Conservation (phyloP, 1,140 invertebrate species). For the Drosophila pallidifrons region DNA sequence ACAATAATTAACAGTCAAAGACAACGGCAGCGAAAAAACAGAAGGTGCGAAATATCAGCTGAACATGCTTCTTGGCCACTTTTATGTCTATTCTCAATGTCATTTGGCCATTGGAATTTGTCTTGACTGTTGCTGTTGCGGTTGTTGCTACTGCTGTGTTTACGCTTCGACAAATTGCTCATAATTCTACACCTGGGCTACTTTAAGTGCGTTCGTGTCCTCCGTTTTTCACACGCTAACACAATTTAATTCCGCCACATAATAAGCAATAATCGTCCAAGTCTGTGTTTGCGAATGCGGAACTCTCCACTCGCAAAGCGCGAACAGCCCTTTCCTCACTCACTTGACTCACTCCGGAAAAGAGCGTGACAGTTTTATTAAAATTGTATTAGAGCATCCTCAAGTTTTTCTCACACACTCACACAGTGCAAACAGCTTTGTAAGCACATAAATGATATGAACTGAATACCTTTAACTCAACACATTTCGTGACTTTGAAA, state of each 20-base stretch:
- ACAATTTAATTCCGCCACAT: constrained; percentile 42
- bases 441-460: constrained; percentile 16
- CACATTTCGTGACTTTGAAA: not conserved
- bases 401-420: constrained; percentile 31
- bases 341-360: not conserved
- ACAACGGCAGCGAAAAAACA: constrained; percentile 25
- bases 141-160: constrained; percentile 3
- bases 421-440: constrained; percentile 19
- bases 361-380: constrained; percentile 45
- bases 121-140: not conserved
- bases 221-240: constrained; percentile 52
- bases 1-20: constrained; percentile 40
- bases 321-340: constrained; percentile 22
- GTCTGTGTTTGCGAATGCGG: constrained; percentile 36
- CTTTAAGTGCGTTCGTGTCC: constrained; percentile 48
- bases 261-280: constrained; percentile 47
- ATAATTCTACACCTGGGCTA: constrained; percentile 42
- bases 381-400: constrained; percentile 19
- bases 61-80: constrained; percentile 27
- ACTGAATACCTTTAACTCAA: constrained; percentile 3
- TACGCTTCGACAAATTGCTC: constrained; percentile 49
- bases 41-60: constrained; percentile 43
- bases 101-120: constrained; percentile 7
- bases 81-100: constrained; percentile 40
- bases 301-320: constrained; percentile 20